These are phyloP conservation scores for Hydraecia micacea DNA, from an alignment of 2,888 invertebrate genomes.

Conservation along the genomic window DNA sequence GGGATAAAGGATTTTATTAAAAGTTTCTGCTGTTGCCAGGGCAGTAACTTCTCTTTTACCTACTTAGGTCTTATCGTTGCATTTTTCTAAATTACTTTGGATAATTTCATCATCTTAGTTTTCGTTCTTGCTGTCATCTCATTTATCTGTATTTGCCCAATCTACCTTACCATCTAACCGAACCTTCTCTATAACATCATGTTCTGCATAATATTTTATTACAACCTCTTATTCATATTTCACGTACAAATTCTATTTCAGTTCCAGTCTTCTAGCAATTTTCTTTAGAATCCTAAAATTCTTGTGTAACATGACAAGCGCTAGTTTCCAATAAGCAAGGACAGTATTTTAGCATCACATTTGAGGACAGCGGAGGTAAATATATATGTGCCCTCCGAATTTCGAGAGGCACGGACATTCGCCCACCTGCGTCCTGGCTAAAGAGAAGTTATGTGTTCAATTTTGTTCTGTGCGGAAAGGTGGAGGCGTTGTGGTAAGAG, in stretches of 20 bases:
- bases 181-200: neutral
- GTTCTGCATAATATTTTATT: neutral
- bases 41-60: neutral
- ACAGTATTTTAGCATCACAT: conserved; percentile 64
- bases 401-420: conserved; percentile 66
- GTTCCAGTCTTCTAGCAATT: conserved; percentile 10
- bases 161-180: neutral
- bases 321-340: conserved; percentile 65
- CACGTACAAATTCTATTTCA: conserved; percentile 27
- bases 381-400: conserved; percentile 66
- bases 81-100: neutral
- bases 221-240: conserved; percentile 1
- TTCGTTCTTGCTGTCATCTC: neutral
- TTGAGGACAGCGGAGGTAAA: conserved; percentile 57
- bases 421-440: conserved; percentile 75
- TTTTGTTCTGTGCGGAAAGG: conserved; percentile 68
- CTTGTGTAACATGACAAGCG: conserved; percentile 47
- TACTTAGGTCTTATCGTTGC: neutral
- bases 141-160: neutral
- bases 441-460: conserved; percentile 82
- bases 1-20: conserved; percentile 40
- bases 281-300: conserved; percentile 22
- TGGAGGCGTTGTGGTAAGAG: conserved; percentile 22
- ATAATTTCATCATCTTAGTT: neutral
- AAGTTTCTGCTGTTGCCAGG: conserved; percentile 9